A percentile compares a stretch with the other conserved stretches of the same genome.
phyloP scores from a whole-genome alignment of 2,888 invertebrate species.

The Eilema caniola region DNA sequence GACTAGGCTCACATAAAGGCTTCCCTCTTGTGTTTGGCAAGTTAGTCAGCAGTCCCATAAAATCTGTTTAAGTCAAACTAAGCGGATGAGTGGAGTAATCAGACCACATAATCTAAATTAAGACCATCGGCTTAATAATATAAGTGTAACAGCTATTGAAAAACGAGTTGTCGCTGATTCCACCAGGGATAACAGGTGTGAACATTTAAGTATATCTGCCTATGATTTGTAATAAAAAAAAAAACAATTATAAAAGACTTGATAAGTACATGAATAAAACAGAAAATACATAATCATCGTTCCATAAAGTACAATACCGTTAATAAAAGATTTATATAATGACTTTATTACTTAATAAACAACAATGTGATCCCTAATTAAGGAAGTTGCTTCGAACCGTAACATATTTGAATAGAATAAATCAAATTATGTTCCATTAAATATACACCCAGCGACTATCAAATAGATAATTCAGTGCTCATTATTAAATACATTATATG shows the following conservation, averaged over 20 bases:
- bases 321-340: slow-evolving; percentile 13
- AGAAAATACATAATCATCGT: slow-evolving; percentile 4
- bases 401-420: slow-evolving; percentile 24
- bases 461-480: not conserved
- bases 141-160: too few species aligned
- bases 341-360: slow-evolving; percentile 17
- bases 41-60: too few species aligned
- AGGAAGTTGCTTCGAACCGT: slow-evolving; percentile 25
- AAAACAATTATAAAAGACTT: not conserved
- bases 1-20: too few species aligned
- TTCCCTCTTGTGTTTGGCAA: too few species aligned
- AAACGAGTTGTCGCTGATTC: too few species aligned
- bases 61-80: too few species aligned
- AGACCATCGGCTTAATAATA: too few species aligned
- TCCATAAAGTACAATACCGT: slow-evolving; percentile 6
- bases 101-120: too few species aligned
- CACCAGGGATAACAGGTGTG: too few species aligned
- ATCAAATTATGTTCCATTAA: slow-evolving; percentile 22
- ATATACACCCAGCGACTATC: slow-evolving; percentile 10
- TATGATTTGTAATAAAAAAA: not conserved
- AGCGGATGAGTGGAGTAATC: too few species aligned
- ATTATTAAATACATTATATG: not conserved
- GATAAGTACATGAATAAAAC: not conserved
- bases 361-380: slow-evolving; percentile 25
- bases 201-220: too few species aligned